Percentiles rank a stretch among this genome's conserved stretches.
phyloP scores from a whole-genome alignment of 2,113 vertebrate genomes.

The Nematolebias whitei region DNA sequence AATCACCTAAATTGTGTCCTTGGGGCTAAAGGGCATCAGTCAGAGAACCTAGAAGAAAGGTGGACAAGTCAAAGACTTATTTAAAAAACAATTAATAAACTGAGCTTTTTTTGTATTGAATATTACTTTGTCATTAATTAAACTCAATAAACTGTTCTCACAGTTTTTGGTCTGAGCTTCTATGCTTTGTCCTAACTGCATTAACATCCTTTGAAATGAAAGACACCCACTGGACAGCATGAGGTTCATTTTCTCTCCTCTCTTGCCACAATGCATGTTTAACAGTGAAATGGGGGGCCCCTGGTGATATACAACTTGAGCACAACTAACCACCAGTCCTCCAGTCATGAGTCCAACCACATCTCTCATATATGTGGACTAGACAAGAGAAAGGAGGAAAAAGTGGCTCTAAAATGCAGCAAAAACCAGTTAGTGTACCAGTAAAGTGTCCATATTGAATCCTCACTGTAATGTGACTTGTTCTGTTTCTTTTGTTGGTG shows the following conservation, averaged over 20 bases:
- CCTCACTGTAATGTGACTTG: neutral
- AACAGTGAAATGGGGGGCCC: constrained; percentile 54
- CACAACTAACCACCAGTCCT: constrained; percentile 28
- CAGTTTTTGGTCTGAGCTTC: too few relatives aligned
- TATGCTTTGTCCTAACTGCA: constrained; percentile 25
- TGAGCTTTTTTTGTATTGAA: too few relatives aligned
- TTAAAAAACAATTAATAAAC: too few relatives aligned
- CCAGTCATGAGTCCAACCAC: constrained; percentile 27
- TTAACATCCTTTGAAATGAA: constrained; percentile 42
- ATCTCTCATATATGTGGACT: constrained; percentile 15
- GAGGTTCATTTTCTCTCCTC: constrained; percentile 61
- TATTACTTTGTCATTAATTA: too few relatives aligned
- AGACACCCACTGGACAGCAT: constrained; percentile 35
- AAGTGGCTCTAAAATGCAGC: constrained; percentile 15
- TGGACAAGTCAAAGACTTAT: neutral
- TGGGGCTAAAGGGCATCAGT: constrained; percentile 44
- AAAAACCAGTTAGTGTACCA: too few relatives aligned
- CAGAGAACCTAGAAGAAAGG: neutral
- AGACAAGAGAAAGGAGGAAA: constrained; percentile 33
- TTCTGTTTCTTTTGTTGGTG: neutral
- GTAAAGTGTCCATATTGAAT: neutral
- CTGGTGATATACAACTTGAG: constrained; percentile 70
- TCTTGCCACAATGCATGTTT: constrained; percentile 57
- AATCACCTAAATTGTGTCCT: neutral
- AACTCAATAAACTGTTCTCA: too few relatives aligned